phyloP scores from a whole-genome alignment of 2,113 vertebrate genomes.

The Phrynocephalus versicolor region DNA sequence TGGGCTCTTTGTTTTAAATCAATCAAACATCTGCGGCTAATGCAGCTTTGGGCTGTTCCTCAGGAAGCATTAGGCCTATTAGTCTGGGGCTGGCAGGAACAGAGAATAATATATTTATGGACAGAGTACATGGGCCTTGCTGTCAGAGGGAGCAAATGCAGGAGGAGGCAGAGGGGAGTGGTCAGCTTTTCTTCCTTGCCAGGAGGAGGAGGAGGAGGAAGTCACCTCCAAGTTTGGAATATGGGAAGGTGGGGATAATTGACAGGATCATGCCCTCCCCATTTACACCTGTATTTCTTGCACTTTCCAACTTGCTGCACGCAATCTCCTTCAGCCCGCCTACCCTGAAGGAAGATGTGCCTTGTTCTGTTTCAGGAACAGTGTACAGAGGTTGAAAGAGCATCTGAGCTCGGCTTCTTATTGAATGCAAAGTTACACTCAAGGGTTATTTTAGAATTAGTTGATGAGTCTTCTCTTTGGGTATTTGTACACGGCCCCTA shows the following conservation, averaged over 20 bases:
- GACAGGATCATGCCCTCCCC: neutral
- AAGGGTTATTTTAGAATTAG: too few species aligned
- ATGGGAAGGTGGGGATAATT: neutral
- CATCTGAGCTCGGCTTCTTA: too few species aligned
- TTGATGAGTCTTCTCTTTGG: too few species aligned
- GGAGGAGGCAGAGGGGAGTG: constrained; percentile 50
- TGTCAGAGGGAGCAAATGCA: constrained; percentile 46
- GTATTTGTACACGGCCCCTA: too few species aligned
- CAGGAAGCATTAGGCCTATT: constrained; percentile 99
- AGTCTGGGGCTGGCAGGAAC: constrained; percentile 89
- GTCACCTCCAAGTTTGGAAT: constrained; percentile 23
- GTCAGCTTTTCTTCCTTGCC: constrained; percentile 72
- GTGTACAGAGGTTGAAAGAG: neutral
- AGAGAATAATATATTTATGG: constrained; percentile 87
- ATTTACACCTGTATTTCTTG: neutral
- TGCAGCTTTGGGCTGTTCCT: constrained; percentile 74
- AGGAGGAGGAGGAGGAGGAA: neutral
- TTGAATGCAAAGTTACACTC: too few species aligned
- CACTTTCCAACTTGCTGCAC: neutral
- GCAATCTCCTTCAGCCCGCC: neutral
- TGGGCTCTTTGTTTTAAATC: constrained; percentile 93
- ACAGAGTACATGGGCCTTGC: constrained; percentile 74
- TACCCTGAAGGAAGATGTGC: neutral
- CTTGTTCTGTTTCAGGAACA: neutral
- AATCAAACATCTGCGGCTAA: constrained; percentile 77